A percentile compares a stretch with the other conserved stretches of the same genome.
phyloP scores from a whole-genome alignment of 2,797 vertebrate species.

The Anabacerthia variegaticeps region DNA sequence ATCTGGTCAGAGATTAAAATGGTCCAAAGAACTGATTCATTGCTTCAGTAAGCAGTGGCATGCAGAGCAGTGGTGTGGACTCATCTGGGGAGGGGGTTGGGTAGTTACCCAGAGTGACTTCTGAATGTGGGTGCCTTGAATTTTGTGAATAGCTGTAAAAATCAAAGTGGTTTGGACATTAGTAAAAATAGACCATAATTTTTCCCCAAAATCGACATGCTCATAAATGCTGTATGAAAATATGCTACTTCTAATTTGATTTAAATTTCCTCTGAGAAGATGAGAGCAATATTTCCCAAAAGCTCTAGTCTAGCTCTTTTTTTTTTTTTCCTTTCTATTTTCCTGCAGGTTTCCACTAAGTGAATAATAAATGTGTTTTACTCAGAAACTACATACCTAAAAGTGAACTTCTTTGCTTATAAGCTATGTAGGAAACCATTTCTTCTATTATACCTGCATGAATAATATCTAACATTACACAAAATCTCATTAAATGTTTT shows the following conservation, averaged over 20 bases:
- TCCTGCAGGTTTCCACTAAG: constrained; percentile 28
- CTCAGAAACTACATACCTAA: constrained; percentile 46
- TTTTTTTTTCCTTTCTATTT: neutral
- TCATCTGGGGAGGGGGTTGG: neutral
- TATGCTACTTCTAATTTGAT: constrained; percentile 15
- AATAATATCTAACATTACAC: constrained; percentile 32
- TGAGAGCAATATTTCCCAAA: constrained; percentile 13
- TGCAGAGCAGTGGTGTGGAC: neutral
- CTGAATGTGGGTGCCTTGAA: neutral
- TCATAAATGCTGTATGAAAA: constrained; percentile 23
- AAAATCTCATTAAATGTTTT: constrained; percentile 18
- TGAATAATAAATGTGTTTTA: constrained; percentile 63
- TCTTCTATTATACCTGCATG: constrained; percentile 31
- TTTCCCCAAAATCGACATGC: neutral
- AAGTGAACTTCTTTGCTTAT: constrained; percentile 27
- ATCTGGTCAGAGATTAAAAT: neutral
- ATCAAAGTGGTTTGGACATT: neutral
- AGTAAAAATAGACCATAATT: neutral
- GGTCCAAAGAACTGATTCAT: neutral
- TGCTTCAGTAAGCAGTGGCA: neutral
- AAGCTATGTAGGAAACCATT: constrained; percentile 16
- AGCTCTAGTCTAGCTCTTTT: neutral
- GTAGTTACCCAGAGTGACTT: neutral
- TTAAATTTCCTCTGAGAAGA: constrained; percentile 37
- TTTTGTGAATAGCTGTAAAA: neutral